Evolutionary conservation across 1,140 invertebrate genomes (phyloP).

Genomic region (Wiebesia pumilae): DNA sequence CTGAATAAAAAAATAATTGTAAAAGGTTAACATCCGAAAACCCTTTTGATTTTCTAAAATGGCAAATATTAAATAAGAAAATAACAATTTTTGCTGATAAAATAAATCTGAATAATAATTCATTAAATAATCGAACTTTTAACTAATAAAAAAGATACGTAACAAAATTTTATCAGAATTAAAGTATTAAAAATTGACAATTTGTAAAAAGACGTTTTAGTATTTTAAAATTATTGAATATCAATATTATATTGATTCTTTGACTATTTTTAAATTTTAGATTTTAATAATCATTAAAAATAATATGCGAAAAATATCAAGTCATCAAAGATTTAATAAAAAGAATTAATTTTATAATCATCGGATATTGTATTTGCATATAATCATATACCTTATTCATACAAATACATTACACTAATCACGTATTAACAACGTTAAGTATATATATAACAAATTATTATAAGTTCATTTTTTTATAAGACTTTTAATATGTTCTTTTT

Average conservation of each 20-base stretch:
- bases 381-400: too few relatives aligned
- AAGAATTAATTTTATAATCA: conserved; percentile 18
- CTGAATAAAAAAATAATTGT: conserved; percentile 31
- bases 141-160: conserved; percentile 63
- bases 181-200: not conserved
- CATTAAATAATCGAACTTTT: conserved; percentile 63
- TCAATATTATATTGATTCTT: conserved; percentile 3
- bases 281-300: not conserved
- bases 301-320: not conserved
- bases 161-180: conserved; percentile 23
- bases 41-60: conserved; percentile 30
- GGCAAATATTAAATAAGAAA: not conserved
- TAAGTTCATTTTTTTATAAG: conserved; percentile 26
- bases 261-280: not conserved
- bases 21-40: conserved; percentile 38
- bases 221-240: conserved; percentile 6
- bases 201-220: conserved; percentile 39
- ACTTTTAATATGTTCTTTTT: conserved; percentile 10
- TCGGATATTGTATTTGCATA: not conserved
- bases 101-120: conserved; percentile 37
- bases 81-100: not conserved
- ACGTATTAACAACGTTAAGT: not conserved
- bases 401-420: conserved; percentile 1
- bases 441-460: not conserved
- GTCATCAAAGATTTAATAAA: conserved; percentile 34